phyloP scores from a whole-genome alignment of 1,140 invertebrate genomes.

The Heliconius nattereri region DNA sequence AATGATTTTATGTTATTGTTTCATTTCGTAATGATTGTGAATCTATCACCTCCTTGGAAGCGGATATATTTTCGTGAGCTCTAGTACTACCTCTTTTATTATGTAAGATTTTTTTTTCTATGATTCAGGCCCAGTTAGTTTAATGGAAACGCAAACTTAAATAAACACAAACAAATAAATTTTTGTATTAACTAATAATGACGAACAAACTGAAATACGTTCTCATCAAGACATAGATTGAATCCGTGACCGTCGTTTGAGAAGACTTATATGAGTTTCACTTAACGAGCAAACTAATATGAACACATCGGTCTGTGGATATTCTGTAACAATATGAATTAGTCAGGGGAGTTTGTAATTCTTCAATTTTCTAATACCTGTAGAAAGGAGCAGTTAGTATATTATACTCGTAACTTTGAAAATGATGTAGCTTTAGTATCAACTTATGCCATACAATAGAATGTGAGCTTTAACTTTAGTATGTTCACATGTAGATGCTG shows the following conservation, averaged over 20 bases:
- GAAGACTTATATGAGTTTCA: not conserved
- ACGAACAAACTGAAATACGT: not conserved
- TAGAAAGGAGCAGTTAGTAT: not conserved
- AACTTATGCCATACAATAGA: not conserved
- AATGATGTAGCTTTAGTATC: not conserved
- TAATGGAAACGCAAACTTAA: too few species aligned
- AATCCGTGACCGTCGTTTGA: not conserved
- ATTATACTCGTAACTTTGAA: not conserved
- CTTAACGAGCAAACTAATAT: not conserved
- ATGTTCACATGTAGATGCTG: not conserved
- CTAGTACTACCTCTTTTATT: not conserved
- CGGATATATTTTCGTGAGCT: not conserved
- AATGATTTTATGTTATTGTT: too few species aligned
- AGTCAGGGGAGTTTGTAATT: not conserved
- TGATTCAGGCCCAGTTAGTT: too few species aligned
- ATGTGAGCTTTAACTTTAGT: not conserved
- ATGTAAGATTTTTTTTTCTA: too few species aligned
- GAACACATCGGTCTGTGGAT: not conserved
- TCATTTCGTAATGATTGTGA: too few species aligned
- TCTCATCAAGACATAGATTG: not conserved
- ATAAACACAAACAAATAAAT: not conserved
- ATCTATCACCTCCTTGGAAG: too few species aligned
- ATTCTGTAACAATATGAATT: constrained; percentile 2
- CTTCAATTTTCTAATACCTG: not conserved
- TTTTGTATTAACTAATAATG: not conserved